phyloP scores from a whole-genome alignment of 2,888 invertebrate genomes.

The Ennomos quercinarius region DNA sequence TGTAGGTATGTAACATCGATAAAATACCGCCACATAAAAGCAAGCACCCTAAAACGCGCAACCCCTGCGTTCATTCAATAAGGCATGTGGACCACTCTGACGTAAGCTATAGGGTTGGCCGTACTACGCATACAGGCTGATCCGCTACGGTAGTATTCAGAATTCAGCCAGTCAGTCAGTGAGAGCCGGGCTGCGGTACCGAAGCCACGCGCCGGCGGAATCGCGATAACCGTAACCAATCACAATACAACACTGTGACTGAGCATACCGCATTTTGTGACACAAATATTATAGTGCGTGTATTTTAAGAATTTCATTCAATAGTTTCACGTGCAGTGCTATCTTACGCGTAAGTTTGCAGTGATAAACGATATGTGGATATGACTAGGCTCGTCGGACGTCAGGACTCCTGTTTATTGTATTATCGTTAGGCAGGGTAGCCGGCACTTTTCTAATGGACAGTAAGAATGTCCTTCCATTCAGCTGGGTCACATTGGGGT shows the following conservation, averaged over 20 bases:
- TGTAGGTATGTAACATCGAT: not conserved
- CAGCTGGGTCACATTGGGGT: constrained; percentile 17
- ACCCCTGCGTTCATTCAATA: constrained; percentile 70
- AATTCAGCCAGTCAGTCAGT: constrained; percentile 61
- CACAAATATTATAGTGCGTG: constrained; percentile 39
- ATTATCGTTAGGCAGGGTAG: constrained; percentile 47
- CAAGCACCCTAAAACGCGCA: constrained; percentile 43
- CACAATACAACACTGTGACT: constrained; percentile 29
- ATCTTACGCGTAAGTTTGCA: constrained; percentile 63
- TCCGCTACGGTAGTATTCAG: constrained; percentile 40
- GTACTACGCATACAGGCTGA: constrained; percentile 49
- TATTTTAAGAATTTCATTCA: constrained; percentile 44
- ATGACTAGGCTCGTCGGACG: constrained; percentile 69
- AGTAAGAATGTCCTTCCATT: constrained; percentile 21
- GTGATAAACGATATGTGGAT: constrained; percentile 77
- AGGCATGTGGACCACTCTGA: constrained; percentile 65
- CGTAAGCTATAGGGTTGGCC: constrained; percentile 68
- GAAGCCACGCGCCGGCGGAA: constrained; percentile 56
- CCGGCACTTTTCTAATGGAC: constrained; percentile 32
- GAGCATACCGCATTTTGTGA: constrained; percentile 35
- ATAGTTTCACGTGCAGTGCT: constrained; percentile 47
- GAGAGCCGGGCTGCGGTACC: constrained; percentile 62
- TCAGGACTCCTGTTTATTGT: constrained; percentile 53
- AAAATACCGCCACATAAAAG: constrained; percentile 10
- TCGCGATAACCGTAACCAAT: constrained; percentile 30